Conservation (phyloP, 1,140 invertebrate species). For the Cydia fagiglandana region DNA sequence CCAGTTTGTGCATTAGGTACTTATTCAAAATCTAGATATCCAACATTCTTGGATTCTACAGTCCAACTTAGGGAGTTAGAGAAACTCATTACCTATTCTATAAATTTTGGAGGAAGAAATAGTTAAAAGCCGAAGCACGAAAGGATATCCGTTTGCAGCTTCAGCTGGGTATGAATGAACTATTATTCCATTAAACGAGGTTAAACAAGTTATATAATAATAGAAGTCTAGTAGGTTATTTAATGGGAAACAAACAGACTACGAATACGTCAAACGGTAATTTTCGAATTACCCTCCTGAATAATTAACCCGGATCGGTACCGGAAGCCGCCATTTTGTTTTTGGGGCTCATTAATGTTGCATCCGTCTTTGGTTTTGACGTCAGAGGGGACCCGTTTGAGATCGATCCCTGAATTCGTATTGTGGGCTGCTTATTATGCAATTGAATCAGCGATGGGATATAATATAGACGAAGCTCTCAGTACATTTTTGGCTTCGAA, state of each 20-base stretch:
- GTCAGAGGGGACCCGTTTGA: conserved; percentile 1
- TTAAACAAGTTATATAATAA: too few relatives aligned
- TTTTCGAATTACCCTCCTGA: not conserved
- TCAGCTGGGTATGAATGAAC: not conserved
- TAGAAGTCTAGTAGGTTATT: too few relatives aligned
- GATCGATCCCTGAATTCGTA: not conserved
- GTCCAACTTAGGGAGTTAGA: not conserved
- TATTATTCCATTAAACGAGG: not conserved
- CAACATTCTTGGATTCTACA: not conserved
- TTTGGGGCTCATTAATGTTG: conserved; percentile 8
- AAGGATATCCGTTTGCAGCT: not conserved
- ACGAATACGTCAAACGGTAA: not conserved
- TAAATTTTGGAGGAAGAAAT: not conserved
- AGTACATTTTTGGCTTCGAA: too few relatives aligned
- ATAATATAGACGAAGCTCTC: too few relatives aligned
- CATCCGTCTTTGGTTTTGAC: conserved; percentile 18
- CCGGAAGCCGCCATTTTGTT: conserved; percentile 17
- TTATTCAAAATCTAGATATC: not conserved
- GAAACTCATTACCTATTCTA: not conserved
- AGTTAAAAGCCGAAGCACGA: not conserved
- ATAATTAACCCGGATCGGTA: conserved; percentile 10
- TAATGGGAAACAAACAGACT: not conserved
- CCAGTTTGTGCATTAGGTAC: not conserved
- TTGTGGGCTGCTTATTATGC: not conserved
- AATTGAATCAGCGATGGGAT: too few relatives aligned